Evolutionary conservation across 2,888 invertebrate species (phyloP), one percentile per base, ranked within the genome.

Genomic region (Podotricha telesiphe): DNA sequence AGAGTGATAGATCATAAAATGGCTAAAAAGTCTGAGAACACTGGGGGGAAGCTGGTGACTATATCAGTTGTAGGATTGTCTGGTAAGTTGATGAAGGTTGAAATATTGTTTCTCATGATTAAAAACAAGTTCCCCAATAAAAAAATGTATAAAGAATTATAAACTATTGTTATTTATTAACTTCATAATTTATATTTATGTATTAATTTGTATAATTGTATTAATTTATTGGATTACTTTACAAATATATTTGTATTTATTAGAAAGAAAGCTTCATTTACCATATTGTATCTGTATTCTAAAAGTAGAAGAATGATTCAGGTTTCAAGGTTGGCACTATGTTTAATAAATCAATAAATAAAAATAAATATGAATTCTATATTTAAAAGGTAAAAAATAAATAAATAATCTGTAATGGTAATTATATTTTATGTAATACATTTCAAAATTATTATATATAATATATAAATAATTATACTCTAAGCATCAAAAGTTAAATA

Each of bases 21-120:
- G 96, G 96, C 96, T 75, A 95, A 96, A 82, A 96, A 96, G 89
- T 95, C 94, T 75, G 96, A 96, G 74, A 87, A 87, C 82, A 82
- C 82, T 72, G 95, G 95, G 77, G 94, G 95, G 70, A 95, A 96
- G 85, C 94, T 94, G 84, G 94, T 97, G 79, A 97, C 97, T 80
- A 95, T 99, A 74, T 96, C 98, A 78, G 97, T 99, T 78, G 98
- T 99, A 77, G 99, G 99, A 72, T 94, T 99, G 76, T 98, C 95
- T 84, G 95, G 95, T 93, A 78, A 91, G 91, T 62, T 22, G 17
- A 34, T 34, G 28, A 34, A n/a, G 42, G 11, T 19, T 55, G n/a
- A 34, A 28, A 53, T 28, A 28, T 28, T 17, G 6, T 55, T 34
- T 53, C 5, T 8, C 13, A 1, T 53, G n/a, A 15, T 22, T 51